phyloP scores from a whole-genome alignment of 2,113 vertebrate species.

The Archilochus colubris region DNA sequence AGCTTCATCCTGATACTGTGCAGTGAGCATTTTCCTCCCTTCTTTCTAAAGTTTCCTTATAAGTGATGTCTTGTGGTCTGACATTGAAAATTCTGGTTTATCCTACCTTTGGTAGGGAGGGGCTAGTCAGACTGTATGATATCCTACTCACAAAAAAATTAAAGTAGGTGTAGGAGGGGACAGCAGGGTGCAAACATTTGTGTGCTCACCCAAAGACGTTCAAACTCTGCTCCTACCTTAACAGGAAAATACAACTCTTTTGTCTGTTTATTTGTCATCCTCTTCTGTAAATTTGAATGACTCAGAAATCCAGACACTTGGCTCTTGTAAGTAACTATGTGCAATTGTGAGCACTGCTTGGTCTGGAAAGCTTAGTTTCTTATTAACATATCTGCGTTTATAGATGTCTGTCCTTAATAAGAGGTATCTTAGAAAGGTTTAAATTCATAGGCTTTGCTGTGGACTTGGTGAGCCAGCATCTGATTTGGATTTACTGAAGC shows the following conservation, averaged over 20 bases:
- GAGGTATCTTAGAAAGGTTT: not conserved
- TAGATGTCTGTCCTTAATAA: not conserved
- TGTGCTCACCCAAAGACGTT: not conserved
- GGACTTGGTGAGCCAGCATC: not conserved
- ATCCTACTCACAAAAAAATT: not conserved
- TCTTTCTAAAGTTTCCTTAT: not conserved
- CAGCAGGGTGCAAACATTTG: rapidly evolving
- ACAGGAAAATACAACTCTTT: not conserved
- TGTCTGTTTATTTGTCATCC: not conserved
- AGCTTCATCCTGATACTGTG: not conserved
- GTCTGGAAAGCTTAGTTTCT: not conserved
- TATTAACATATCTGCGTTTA: not conserved
- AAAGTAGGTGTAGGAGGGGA: not conserved
- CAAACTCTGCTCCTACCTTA: not conserved
- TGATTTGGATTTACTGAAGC: constrained; percentile 23
- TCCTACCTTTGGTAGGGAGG: not conserved
- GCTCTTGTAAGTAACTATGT: not conserved
- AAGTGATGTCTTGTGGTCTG: not conserved
- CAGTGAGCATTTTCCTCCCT: not conserved
- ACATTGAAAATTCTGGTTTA: not conserved
- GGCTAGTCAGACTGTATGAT: not conserved
- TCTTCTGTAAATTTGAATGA: not conserved
- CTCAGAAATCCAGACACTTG: not conserved
- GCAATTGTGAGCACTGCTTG: not conserved
- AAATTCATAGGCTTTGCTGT: not conserved